Evolutionary conservation across 2,797 vertebrate species (phyloP).

Genomic region (Adrianichthys oophorus): DNA sequence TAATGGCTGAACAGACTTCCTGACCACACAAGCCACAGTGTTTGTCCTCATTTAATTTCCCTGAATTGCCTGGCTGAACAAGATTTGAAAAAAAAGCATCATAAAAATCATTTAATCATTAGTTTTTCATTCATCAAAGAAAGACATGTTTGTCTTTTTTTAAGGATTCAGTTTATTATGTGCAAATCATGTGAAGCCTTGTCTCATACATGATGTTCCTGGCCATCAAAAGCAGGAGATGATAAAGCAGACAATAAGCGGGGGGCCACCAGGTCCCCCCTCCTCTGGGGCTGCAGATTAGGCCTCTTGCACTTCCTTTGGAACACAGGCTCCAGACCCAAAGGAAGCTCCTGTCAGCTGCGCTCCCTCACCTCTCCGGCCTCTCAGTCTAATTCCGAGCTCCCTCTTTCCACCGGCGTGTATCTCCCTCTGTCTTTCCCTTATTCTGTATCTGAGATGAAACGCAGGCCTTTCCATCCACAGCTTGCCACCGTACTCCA

Average conservation of each 20-base stretch:
- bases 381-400: slow-evolving; percentile 49
- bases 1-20: slow-evolving; percentile 65
- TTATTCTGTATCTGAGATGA: slow-evolving; percentile 62
- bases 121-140: neutral
- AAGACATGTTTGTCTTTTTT: too few relatives aligned
- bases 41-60: slow-evolving; percentile 66
- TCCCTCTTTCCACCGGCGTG: slow-evolving; percentile 43
- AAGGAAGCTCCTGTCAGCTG: slow-evolving; percentile 84
- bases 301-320: slow-evolving; percentile 88
- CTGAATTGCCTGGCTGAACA: slow-evolving; percentile 37
- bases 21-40: slow-evolving; percentile 58
- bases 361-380: slow-evolving; percentile 90
- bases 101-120: slow-evolving; percentile 25
- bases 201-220: slow-evolving; percentile 52
- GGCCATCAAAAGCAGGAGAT: slow-evolving; percentile 72
- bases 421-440: slow-evolving; percentile 32
- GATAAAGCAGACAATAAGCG: slow-evolving; percentile 82
- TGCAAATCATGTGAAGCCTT: slow-evolving; percentile 21
- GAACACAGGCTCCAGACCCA: slow-evolving; percentile 81
- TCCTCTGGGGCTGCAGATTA: slow-evolving; percentile 85
- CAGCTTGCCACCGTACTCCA: slow-evolving; percentile 60
- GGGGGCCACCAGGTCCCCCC: slow-evolving; percentile 69
- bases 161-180: slow-evolving; percentile 17
- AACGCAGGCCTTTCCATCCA: slow-evolving; percentile 69
- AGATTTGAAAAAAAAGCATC: slow-evolving; percentile 31